Base-by-base conservation (phyloP, 1,140 invertebrate genomes). In the Whitmania pigra region DNA sequence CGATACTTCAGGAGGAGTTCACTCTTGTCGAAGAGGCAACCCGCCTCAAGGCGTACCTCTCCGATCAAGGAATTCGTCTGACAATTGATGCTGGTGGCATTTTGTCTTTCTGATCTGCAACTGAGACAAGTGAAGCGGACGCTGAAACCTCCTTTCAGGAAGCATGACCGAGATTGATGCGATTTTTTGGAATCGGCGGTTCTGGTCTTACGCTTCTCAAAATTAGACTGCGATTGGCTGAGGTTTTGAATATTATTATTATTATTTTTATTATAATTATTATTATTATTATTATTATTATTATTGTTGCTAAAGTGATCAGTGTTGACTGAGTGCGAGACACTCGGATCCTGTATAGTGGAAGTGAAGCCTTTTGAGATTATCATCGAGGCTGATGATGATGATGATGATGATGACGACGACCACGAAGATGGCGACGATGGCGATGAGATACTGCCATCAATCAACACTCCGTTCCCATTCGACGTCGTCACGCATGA, bases 1-100 rank as follows among this genome's bases (percentile, higher is more conserved):
- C 73, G 73, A 54, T 71, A 74, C 60, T 72, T 36, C 43, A 74
- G 67, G 66, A 31, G 54, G 15, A 74, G n/a, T 22, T 49, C 53
- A 29, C 66, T 69, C 20, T 54, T 49, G 22, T 67, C 68, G 53
- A 29, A 67, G 22, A 70, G 36, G 72, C 72, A 70, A 29, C 68
- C 72, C 22, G 63, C 68, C 72, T 72, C 72, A 22, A 72, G 29
- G 27, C 72, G 66, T 31, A 29, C 31, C 31, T 72, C 63, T 43
- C 66, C 72, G 5, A 17, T 13, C 43, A 49, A 17, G 15, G 9
- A 15, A 49, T 49, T 49, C 15, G 9, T 49, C 43, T 49, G 43
- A 11, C 43, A 49, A 49, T 17, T 49, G 43, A 0, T 49, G 15
- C 3, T 17, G 15, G 3, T 11, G 15, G 15, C 9, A 1, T 17